A percentile compares a stretch with the other conserved stretches of the same genome.
Conservation (phyloP, 1,140 invertebrate genomes). For the Atta colombica region DNA sequence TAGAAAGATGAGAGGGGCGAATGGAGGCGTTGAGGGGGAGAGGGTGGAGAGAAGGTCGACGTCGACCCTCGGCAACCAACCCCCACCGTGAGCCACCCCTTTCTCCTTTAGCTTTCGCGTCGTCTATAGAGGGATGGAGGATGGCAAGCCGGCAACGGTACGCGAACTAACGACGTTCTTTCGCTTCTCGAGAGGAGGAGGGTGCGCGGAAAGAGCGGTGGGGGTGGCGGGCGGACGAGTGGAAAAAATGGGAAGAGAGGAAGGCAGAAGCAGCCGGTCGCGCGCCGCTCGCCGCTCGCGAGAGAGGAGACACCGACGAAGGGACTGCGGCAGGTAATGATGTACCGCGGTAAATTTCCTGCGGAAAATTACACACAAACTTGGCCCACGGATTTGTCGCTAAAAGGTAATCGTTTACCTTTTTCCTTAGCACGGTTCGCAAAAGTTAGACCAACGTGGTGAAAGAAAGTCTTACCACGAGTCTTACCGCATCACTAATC, state of each 20-base stretch:
- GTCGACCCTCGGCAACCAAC: conserved; percentile 82
- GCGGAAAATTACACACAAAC: conserved; percentile 75
- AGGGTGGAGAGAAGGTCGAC: conserved; percentile 71
- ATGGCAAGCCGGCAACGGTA: conserved; percentile 71
- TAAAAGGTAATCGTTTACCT: conserved; percentile 63
- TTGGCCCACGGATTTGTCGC: conserved; percentile 66
- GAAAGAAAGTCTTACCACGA: not conserved
- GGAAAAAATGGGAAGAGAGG: conserved; percentile 46
- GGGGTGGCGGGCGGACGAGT: conserved; percentile 59
- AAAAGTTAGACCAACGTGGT: not conserved
- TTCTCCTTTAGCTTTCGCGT: conserved; percentile 80
- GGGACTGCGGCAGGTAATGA: conserved; percentile 75
- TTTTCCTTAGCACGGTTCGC: conserved; percentile 16
- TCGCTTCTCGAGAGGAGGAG: conserved; percentile 75
- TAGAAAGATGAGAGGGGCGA: conserved; percentile 14
- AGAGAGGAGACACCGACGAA: conserved; percentile 70
- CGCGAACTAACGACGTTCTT: conserved; percentile 83
- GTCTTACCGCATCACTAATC: not conserved
- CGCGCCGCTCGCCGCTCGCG: not conserved
- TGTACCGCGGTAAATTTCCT: conserved; percentile 77
- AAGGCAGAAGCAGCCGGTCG: conserved; percentile 66
- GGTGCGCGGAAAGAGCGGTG: conserved; percentile 31
- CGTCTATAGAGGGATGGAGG: conserved; percentile 76
- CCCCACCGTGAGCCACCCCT: conserved; percentile 79
- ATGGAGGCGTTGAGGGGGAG: conserved; percentile 18